Conservation (phyloP, 2,113 vertebrate species). For the Melospiza georgiana region DNA sequence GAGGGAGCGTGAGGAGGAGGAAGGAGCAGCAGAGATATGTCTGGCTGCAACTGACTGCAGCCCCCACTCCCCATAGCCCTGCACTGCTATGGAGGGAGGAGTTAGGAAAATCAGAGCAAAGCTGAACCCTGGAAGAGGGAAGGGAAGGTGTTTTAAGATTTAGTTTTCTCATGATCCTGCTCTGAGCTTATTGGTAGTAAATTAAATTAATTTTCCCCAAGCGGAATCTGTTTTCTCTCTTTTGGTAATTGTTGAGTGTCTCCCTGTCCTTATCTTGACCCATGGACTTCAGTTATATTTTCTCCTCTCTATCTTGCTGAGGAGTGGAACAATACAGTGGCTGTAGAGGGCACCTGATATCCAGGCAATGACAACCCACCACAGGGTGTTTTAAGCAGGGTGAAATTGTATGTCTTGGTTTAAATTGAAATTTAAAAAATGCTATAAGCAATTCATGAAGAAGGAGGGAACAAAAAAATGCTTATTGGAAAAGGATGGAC, state of each 20-base stretch:
- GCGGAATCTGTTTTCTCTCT: neutral
- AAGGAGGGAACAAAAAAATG: neutral
- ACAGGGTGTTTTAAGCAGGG: neutral
- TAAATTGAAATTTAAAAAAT: neutral
- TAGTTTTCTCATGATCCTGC: neutral
- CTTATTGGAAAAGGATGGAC: neutral
- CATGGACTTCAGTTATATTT: neutral
- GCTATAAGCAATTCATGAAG: neutral
- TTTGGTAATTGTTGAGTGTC: neutral
- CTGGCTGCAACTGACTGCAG: neutral
- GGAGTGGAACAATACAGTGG: neutral
- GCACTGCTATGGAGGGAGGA: neutral
- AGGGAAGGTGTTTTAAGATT: neutral
- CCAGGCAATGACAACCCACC: neutral
- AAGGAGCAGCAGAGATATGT: neutral
- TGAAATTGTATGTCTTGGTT: neutral
- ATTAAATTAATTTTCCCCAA: neutral
- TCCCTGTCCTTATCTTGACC: neutral
- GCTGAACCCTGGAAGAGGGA: neutral
- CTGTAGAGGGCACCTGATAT: neutral
- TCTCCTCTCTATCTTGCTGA: neutral
- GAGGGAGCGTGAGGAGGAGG: neutral
- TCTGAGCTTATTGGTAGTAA: neutral
- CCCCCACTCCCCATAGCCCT: accelerated
- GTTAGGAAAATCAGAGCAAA: neutral